These are phyloP conservation scores for Lithobius niger DNA, from an alignment of 1,140 invertebrate species.

Conservation along the genomic window DNA sequence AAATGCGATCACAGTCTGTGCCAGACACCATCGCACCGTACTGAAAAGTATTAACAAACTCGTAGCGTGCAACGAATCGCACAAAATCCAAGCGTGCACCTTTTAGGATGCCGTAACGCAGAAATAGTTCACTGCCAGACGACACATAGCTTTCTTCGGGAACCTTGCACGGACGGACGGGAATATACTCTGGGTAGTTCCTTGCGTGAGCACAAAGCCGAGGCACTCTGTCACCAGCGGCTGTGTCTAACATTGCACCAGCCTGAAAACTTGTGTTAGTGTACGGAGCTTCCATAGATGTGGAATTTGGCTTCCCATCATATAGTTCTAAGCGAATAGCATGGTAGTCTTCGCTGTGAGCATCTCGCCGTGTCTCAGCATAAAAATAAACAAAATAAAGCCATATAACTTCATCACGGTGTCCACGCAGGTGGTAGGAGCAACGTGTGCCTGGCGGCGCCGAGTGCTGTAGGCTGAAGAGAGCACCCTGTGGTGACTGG, in stretches of 20 bases:
- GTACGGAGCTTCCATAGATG: too few species aligned
- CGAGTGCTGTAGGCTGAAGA: constrained; percentile 65
- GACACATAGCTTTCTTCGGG: constrained; percentile 65
- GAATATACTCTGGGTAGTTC: constrained; percentile 47
- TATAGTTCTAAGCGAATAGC: constrained; percentile 1
- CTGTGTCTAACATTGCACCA: neutral
- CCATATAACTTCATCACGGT: constrained; percentile 64
- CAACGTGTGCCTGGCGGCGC: constrained; percentile 71
- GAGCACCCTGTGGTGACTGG: constrained; percentile 32
- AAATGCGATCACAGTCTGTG: constrained; percentile 18
- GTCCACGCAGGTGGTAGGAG: constrained; percentile 66
- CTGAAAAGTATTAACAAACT: constrained; percentile 66
- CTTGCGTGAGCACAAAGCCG: constrained; percentile 60
- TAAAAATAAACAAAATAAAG: constrained; percentile 62
- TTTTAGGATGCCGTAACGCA: constrained; percentile 1
- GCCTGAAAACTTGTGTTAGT: neutral
- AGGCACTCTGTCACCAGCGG: neutral
- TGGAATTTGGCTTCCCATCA: constrained; percentile 6
- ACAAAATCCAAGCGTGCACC: constrained; percentile 2
- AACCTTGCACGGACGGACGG: constrained; percentile 53
- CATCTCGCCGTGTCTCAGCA: neutral
- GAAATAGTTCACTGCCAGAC: constrained; percentile 42
- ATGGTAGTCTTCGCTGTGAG: neutral
- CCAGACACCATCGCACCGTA: constrained; percentile 51
- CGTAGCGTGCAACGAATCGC: constrained; percentile 59